Conservation (phyloP, 2,888 invertebrate genomes). For the Pemphredon lugubris region DNA sequence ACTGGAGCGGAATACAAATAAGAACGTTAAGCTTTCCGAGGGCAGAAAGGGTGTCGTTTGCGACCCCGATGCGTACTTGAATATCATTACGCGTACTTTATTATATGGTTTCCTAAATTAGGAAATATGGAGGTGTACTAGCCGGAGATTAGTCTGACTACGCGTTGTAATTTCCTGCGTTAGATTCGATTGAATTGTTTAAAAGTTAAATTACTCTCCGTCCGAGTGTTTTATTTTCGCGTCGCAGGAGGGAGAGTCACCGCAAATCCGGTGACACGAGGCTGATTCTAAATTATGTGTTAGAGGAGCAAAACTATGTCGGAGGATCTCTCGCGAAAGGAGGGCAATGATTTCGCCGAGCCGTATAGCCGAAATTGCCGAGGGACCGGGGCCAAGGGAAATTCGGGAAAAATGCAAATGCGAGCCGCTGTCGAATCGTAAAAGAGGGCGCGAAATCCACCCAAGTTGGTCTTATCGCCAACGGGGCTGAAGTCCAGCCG, state of each 20-base stretch:
- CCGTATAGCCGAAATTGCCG: slow-evolving; percentile 25
- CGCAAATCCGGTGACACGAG: too few relatives aligned
- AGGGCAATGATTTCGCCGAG: slow-evolving; percentile 24
- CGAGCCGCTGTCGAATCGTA: slow-evolving; percentile 59
- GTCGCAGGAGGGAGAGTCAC: too few relatives aligned
- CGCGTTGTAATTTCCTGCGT: too few relatives aligned
- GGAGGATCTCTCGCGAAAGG: slow-evolving; percentile 10
- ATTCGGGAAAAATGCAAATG: slow-evolving; percentile 67
- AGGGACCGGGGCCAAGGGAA: slow-evolving; percentile 14
- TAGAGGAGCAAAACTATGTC: too few relatives aligned
- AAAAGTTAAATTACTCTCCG: too few relatives aligned
- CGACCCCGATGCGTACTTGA: slow-evolving; percentile 12
- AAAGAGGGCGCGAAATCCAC: slow-evolving; percentile 58
- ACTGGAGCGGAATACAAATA: slow-evolving; percentile 50
- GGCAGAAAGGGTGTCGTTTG: slow-evolving; percentile 10
- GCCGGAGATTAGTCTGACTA: too few relatives aligned
- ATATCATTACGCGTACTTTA: too few relatives aligned
- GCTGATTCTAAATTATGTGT: too few relatives aligned
- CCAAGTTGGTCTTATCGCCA: slow-evolving; percentile 50
- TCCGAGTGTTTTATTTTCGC: too few relatives aligned
- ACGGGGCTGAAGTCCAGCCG: slow-evolving; percentile 49
- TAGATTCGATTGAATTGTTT: too few relatives aligned
- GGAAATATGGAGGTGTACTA: too few relatives aligned
- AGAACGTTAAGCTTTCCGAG: slow-evolving; percentile 34
- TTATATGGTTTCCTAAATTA: too few relatives aligned